Evolutionary conservation across 2,888 invertebrate genomes (phyloP).

Genomic region (Drosophila melanocephala): DNA sequence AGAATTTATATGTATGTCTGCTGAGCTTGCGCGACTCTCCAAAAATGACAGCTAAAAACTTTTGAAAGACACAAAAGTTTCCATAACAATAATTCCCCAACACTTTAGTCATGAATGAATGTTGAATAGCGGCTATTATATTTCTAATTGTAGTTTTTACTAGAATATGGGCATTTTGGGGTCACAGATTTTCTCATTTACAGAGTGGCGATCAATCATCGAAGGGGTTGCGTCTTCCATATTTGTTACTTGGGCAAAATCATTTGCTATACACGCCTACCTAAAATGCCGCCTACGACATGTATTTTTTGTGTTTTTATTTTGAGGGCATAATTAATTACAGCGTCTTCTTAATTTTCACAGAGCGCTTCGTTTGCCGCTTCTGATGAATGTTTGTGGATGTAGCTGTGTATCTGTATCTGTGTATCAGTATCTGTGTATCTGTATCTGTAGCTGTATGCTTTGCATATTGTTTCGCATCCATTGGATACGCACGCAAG

Average conservation of each 20-base stretch:
- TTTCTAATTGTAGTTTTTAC: slow-evolving; percentile 5
- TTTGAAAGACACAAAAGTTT: background rate
- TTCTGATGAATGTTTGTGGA: slow-evolving; percentile 35
- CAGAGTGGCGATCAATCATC: slow-evolving; percentile 45
- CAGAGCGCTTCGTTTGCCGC: slow-evolving; percentile 39
- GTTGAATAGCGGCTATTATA: background rate
- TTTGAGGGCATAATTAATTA: slow-evolving; percentile 62
- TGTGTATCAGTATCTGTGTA: slow-evolving; percentile 24
- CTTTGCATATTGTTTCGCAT: slow-evolving; percentile 76
- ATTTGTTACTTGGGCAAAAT: slow-evolving; percentile 22
- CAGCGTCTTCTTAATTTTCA: slow-evolving; percentile 61
- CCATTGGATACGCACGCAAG: slow-evolving; percentile 78
- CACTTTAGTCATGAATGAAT: background rate
- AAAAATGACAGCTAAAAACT: background rate
- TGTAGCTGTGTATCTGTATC: background rate
- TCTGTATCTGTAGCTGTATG: slow-evolving; percentile 40
- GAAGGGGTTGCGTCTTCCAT: slow-evolving; percentile 37
- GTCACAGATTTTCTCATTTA: slow-evolving; percentile 14
- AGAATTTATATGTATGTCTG: background rate
- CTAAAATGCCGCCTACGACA: slow-evolving; percentile 21
- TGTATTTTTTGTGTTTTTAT: slow-evolving; percentile 1
- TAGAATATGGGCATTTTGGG: background rate
- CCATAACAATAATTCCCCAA: background rate
- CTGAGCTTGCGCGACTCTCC: background rate
- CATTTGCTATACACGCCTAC: slow-evolving; percentile 28